Evolutionary conservation across 2,888 invertebrate genomes (phyloP).

Genomic region (Caenorhabditis afra): DNA sequence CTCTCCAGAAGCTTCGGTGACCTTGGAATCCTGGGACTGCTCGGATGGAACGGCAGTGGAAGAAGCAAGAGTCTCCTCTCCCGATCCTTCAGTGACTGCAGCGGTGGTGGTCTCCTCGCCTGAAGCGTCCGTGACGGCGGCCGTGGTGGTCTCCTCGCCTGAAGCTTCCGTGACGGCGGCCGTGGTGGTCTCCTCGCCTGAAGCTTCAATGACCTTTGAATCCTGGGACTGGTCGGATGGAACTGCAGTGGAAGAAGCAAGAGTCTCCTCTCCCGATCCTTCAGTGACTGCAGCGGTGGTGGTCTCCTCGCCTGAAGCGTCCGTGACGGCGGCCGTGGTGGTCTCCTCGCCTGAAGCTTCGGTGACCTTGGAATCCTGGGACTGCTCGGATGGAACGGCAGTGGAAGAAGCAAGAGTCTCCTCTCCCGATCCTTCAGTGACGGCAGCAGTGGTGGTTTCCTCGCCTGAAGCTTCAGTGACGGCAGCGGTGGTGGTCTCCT

Average conservation of each 20-base stretch:
- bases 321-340: slow-evolving; percentile 15
- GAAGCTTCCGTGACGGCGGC: slow-evolving; percentile 38
- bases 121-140: slow-evolving; percentile 21
- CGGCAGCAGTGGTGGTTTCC: slow-evolving; percentile 30
- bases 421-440: slow-evolving; percentile 30
- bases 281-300: slow-evolving; percentile 21
- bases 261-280: slow-evolving; percentile 21
- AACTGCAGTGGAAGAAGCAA: slow-evolving; percentile 1
- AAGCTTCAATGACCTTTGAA: not conserved
- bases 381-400: slow-evolving; percentile 1
- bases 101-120: slow-evolving; percentile 34
- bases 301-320: slow-evolving; percentile 42
- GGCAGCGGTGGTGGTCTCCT: slow-evolving; percentile 8
- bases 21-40: slow-evolving; percentile 15
- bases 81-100: slow-evolving; percentile 36
- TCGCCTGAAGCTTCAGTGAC: slow-evolving; percentile 22
- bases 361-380: slow-evolving; percentile 1
- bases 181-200: not conserved
- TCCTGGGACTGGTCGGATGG: slow-evolving; percentile 7
- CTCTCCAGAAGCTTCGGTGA: slow-evolving; percentile 18
- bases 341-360: slow-evolving; percentile 44
- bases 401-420: slow-evolving; percentile 4
- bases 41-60: slow-evolving; percentile 23
- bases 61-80: slow-evolving; percentile 40
- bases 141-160: slow-evolving; percentile 48